A percentile compares a stretch with the other conserved stretches of the same genome.
Evolutionary conservation across 2,888 invertebrate genomes (phyloP).

Genomic region (Leptothorax acervorum): DNA sequence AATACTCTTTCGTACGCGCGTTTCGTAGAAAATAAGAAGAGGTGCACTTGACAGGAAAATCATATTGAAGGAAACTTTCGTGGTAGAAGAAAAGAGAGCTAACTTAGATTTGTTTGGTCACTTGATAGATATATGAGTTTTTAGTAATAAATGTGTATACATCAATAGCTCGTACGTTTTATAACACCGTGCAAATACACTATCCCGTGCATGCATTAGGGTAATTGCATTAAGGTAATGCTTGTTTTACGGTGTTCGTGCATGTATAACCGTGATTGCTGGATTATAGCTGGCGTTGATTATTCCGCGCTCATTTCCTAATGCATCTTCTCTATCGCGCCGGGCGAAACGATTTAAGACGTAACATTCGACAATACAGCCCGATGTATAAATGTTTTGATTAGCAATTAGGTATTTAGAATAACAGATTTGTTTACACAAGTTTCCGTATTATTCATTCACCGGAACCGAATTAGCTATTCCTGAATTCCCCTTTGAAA

Average conservation of each 20-base stretch:
- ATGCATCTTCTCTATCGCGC: conserved; percentile 56
- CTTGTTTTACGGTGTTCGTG: conserved; percentile 19
- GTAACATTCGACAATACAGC: not conserved
- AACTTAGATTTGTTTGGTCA: not conserved
- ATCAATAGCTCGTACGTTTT: not conserved
- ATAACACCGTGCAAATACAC: conserved; percentile 29
- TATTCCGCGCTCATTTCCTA: conserved; percentile 64
- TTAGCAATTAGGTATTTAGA: not conserved
- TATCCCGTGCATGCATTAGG: conserved; percentile 65
- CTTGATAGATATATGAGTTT: not conserved
- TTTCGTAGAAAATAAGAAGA: not conserved
- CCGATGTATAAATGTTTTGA: not conserved
- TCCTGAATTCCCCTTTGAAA: not conserved
- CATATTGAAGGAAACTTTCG: not conserved
- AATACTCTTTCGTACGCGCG: not conserved
- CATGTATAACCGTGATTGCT: conserved; percentile 64
- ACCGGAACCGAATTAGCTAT: not conserved
- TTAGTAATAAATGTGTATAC: not conserved
- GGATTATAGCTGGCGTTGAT: conserved; percentile 55
- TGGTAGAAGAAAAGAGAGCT: not conserved
- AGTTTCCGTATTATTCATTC: not conserved
- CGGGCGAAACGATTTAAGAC: conserved; percentile 10
- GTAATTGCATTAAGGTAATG: conserved; percentile 61
- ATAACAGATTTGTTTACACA: not conserved
- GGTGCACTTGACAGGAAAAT: not conserved